A percentile compares a stretch with the other conserved stretches of the same genome.
phyloP scores from a whole-genome alignment of 2,113 vertebrate species.

The Pelvicachromis taeniatus region DNA sequence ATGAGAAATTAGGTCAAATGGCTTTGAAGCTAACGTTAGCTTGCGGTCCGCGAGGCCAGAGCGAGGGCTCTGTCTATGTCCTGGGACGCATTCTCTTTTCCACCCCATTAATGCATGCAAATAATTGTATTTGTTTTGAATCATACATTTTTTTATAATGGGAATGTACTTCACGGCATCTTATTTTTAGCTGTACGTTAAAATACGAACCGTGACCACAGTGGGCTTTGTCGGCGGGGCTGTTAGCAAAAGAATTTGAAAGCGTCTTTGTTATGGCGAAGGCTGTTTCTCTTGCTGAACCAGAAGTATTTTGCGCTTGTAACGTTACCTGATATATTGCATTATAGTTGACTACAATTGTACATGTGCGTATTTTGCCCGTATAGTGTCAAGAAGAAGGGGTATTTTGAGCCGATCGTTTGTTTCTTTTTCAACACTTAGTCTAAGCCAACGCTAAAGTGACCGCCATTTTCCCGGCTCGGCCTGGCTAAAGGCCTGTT shows the following conservation, averaged over 20 bases:
- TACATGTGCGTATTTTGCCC: neutral
- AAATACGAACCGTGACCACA: neutral
- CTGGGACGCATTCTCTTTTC: accelerated
- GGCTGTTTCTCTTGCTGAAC: accelerated
- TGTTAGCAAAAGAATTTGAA: neutral
- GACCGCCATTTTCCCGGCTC: conserved; percentile 68
- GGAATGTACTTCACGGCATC: neutral
- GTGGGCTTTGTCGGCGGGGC: neutral
- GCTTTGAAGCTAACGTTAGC: neutral
- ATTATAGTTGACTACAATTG: neutral
- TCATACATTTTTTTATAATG: neutral
- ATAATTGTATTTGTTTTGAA: neutral
- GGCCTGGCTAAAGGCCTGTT: conserved; percentile 24
- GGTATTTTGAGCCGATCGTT: neutral
- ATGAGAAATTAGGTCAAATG: neutral
- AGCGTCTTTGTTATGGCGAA: conserved; percentile 44
- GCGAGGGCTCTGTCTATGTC: conserved; percentile 27
- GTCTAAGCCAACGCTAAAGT: neutral
- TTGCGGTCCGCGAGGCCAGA: conserved; percentile 35
- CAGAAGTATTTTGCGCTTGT: neutral
- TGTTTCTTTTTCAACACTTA: neutral
- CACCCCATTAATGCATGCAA: neutral
- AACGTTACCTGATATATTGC: accelerated
- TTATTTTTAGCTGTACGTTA: neutral
- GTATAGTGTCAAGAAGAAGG: neutral